Evolutionary conservation across 2,797 vertebrate species (phyloP), one percentile per base, ranked within the genome.

Genomic region (Parauchenoglanis punctatus): DNA sequence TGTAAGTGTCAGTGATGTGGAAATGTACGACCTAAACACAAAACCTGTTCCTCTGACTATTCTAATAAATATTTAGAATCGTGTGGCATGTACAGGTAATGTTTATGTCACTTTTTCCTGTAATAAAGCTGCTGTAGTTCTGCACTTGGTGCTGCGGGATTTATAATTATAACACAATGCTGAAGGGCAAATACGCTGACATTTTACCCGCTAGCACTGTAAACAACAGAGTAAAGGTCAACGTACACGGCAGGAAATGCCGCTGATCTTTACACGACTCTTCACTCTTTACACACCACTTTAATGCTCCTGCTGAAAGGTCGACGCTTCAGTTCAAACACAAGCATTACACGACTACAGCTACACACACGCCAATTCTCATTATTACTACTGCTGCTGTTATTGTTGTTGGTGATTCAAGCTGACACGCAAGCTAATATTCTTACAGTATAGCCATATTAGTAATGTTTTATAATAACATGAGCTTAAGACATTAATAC

Each of bases 191-290:
- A 90, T 91, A 86, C 76, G 89, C 90, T 93, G 93, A 93, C 93
- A 94, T 95, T 94, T 94, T 82, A 85, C 84, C 85, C 81, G 84
- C 81, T 89, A 93, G 89, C 89, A 87, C 88, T 13, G 89, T 92
- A 93, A 93, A 94, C 91, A 91, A 17, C 13, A 56, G 81, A 56
- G 70, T 56, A 86, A 88, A 88, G 81, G 76, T 92, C 89, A 90
- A 58, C 25, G 54, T 88, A 70, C 84, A 86, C 86, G 89, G 88
- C 87, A 85, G 91, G 80, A 91, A 94, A 94, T 93, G 91, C 84
- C 91, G 91, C 92, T 94, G 92, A 94, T 92, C 92, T 93, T 93
- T 91, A 89, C 58, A 86, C 72, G 86, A 92, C 87, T 88, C 80
- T 81, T 87, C 83, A 85, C 83, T 77, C 80, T 81, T 81, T 18